Conservation (phyloP, 2,113 vertebrate genomes). For the Ibidorhyncha struthersii region DNA sequence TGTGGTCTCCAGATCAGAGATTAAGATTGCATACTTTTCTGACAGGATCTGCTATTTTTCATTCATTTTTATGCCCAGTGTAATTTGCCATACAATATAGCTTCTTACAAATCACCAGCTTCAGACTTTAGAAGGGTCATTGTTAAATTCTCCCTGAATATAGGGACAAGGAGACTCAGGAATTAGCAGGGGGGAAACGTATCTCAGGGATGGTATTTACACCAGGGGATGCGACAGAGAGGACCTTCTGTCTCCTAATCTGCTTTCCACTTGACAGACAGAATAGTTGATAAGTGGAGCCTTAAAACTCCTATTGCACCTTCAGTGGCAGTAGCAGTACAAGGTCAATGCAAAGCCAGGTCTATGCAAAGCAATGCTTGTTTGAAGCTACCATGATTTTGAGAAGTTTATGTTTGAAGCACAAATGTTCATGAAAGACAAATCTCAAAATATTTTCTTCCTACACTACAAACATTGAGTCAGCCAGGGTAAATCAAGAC, state of each 20-base stretch:
- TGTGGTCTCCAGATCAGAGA: background rate
- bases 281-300: background rate
- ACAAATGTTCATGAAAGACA: background rate
- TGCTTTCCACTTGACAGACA: background rate
- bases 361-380: background rate
- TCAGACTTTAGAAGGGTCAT: background rate
- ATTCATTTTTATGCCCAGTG: background rate
- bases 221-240: background rate
- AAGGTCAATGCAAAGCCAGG: background rate
- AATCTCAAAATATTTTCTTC: background rate
- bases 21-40: background rate
- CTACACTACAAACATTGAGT: background rate
- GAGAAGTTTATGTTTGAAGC: background rate
- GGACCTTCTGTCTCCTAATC: background rate
- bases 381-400: background rate
- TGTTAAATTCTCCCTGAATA: slow-evolving; percentile 3
- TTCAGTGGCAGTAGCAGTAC: background rate
- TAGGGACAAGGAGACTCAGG: background rate
- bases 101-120: background rate
- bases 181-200: background rate
- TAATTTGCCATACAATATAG: background rate
- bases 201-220: background rate
- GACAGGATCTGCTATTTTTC: slow-evolving; percentile 14
- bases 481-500: background rate
- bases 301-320: background rate